phyloP scores from a whole-genome alignment of 2,113 vertebrate species.

The Cairina moschata region DNA sequence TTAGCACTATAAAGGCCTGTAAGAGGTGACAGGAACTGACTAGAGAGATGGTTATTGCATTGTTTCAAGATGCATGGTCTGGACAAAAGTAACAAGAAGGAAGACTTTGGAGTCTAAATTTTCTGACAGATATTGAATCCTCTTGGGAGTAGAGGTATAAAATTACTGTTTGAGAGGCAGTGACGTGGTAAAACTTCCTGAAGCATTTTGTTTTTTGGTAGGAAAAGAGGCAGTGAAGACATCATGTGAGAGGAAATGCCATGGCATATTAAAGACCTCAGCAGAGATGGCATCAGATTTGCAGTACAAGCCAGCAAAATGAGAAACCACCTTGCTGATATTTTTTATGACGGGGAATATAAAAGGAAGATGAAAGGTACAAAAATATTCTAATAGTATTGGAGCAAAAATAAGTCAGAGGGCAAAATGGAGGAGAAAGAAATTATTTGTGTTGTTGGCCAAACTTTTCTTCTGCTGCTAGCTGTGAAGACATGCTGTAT shows the following conservation, averaged over 20 bases:
- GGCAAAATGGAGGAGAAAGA: background rate
- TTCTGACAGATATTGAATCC: background rate
- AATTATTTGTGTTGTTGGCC: background rate
- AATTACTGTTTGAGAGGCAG: background rate
- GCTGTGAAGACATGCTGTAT: background rate
- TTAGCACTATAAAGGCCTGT: background rate
- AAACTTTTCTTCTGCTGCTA: background rate
- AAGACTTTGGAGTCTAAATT: background rate
- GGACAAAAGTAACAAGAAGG: background rate
- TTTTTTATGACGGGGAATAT: background rate
- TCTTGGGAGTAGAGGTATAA: background rate
- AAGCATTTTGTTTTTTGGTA: background rate
- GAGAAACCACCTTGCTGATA: background rate
- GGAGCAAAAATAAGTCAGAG: background rate
- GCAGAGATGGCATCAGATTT: background rate
- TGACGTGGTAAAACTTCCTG: background rate
- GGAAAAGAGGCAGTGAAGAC: background rate
- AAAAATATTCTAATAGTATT: background rate
- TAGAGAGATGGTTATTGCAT: background rate
- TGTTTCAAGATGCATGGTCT: rapidly evolving
- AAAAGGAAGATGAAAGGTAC: background rate
- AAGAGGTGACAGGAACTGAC: background rate
- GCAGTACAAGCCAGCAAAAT: background rate
- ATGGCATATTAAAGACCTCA: background rate
- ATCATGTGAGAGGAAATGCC: background rate